These are phyloP conservation scores for Electrophaes corylata DNA, from an alignment of 2,888 invertebrate species.

Conservation along the genomic window DNA sequence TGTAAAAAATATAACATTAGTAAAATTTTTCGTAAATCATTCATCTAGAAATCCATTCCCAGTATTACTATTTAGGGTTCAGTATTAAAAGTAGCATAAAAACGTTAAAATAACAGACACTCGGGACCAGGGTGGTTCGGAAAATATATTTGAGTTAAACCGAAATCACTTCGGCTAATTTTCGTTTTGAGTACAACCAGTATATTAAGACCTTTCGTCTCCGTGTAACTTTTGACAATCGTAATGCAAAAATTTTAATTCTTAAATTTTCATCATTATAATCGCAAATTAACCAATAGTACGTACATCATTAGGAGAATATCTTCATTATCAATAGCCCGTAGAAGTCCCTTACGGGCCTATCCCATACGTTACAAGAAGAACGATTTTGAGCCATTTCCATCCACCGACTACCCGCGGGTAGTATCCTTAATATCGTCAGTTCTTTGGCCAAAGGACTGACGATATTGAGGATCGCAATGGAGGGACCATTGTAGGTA, in stretches of 20 bases:
- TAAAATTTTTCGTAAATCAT: conserved; percentile 8
- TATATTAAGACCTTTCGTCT: conserved; percentile 38
- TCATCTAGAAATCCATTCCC: conserved; percentile 68
- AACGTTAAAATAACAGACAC: conserved; percentile 61
- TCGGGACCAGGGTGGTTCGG: conserved; percentile 52
- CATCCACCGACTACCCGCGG: too few species aligned
- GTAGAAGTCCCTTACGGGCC: too few species aligned
- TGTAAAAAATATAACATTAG: not conserved
- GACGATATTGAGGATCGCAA: too few species aligned
- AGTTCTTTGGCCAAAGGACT: too few species aligned
- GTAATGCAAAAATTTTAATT: not conserved
- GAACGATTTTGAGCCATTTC: too few species aligned
- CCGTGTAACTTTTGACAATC: not conserved
- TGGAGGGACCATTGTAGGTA: too few species aligned
- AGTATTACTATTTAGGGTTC: conserved; percentile 59
- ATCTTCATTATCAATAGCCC: too few species aligned
- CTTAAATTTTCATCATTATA: not conserved
- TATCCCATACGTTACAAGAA: too few species aligned
- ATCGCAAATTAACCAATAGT: too few species aligned
- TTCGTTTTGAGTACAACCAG: conserved; percentile 47
- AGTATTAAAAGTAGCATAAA: conserved; percentile 61
- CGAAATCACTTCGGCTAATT: conserved; percentile 67
- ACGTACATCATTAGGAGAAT: too few species aligned
- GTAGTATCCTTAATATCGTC: too few species aligned
- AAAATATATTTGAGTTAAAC: conserved; percentile 49